Base-by-base conservation (phyloP, 2,888 invertebrate genomes). In the Lochmaea capreae region DNA sequence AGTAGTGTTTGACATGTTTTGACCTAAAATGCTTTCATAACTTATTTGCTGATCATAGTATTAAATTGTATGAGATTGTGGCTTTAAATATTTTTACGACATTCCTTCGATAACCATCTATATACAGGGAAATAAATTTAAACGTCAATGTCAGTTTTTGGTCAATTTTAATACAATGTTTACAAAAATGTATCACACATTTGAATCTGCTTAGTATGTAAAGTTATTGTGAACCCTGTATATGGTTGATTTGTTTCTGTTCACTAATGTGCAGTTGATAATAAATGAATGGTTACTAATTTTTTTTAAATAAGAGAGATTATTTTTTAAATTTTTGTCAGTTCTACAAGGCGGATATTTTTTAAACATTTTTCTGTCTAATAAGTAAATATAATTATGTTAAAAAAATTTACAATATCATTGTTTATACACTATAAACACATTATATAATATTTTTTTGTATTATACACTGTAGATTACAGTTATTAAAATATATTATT, bases 371-470 rank as follows among this genome's bases (percentile, higher is more conserved):
- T 73, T 67, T 76, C 68, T 78, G 71, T 76, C 77, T 69, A 72
- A 72, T 62, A 68, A 59, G 65, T 73, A 74, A 74, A 67, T 79
- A 77, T 79, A 76, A 72, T 78, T 79, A 76, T 78, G 78, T 79
- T 80, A 75, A 76, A 76, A 46, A 11, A 73, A 67, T 76, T 80
- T 76, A 78, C 68, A 81, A 79, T 80, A 80, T 82, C 82, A 83
- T 85, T 86, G 85, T 85, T 85, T 85, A 83, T 85, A 81, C 78
- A 81, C 39, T 81, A 79, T 81, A 82, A 79, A 81, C 81, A 82
- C 82, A 82, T 82, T 83, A 82, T 81, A 82, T 82, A 81, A 85
- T 86, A 85, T 86, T 86, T 86, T 58, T 86, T 86, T 86, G 86
- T 86, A 86, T 85, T 84, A 86, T 86, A 86, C 86, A 86, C 85